Percentiles rank a stretch among this genome's conserved stretches.
Evolutionary conservation across 2,797 vertebrate genomes (phyloP).

Genomic region (Falco berigora): DNA sequence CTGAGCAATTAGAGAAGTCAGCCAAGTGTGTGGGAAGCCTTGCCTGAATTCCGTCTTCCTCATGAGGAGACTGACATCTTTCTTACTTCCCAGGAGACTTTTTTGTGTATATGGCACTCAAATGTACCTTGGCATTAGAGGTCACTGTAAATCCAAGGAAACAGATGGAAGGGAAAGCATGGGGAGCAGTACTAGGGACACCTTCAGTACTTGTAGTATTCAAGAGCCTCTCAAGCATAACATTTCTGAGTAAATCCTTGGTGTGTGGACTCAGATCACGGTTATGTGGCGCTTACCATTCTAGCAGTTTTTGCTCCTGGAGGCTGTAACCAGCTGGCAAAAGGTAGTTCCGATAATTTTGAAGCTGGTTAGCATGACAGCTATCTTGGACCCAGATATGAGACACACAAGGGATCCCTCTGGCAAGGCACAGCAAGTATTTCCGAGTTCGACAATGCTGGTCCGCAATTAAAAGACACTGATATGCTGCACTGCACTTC

Average conservation of each 20-base stretch:
- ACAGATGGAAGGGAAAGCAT: background rate
- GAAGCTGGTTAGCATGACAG: conserved; percentile 91
- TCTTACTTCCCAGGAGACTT: background rate
- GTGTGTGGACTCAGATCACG: background rate
- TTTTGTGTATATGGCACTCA: background rate
- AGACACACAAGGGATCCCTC: conserved; percentile 93
- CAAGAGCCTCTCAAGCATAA: background rate
- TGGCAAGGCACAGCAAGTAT: conserved; percentile 92
- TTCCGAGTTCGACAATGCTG: conserved; percentile 92
- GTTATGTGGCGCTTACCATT: conserved; percentile 81
- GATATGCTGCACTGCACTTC: conserved; percentile 90
- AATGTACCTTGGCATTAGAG: background rate
- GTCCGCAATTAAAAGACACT: conserved; percentile 93
- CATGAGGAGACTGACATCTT: background rate
- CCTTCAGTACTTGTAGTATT: background rate
- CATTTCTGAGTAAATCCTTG: background rate
- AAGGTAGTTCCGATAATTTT: conserved; percentile 93
- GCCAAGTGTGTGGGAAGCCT: background rate
- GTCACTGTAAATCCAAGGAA: background rate
- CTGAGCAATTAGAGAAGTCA: background rate
- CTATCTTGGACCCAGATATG: conserved; percentile 96
- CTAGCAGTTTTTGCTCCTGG: conserved; percentile 81
- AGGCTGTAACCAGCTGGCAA: conserved; percentile 89
- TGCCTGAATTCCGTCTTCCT: background rate
- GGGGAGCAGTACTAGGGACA: background rate